Evolutionary conservation across 2,797 vertebrate species (phyloP).

Genomic region (Crenuchus spilurus): DNA sequence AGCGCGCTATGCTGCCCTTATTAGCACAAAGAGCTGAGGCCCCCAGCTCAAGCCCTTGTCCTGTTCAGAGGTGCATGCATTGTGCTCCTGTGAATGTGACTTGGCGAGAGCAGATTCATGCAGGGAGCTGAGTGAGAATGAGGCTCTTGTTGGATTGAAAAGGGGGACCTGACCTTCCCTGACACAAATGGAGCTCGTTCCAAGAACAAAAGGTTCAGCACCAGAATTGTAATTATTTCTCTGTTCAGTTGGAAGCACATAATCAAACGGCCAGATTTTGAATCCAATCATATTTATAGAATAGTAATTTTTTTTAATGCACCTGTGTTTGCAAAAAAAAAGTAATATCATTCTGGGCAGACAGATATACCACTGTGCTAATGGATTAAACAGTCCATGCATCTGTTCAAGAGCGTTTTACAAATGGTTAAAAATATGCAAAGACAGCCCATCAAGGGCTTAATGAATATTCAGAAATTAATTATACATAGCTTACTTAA

Average conservation of each 20-base stretch:
- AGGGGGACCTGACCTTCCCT: slow-evolving; percentile 6
- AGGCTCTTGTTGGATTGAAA: slow-evolving; percentile 41
- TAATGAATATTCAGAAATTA: background rate
- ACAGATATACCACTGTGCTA: background rate
- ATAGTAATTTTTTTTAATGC: background rate
- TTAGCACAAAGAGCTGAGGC: slow-evolving; percentile 27
- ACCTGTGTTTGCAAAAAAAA: background rate
- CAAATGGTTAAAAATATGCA: background rate
- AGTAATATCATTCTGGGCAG: background rate
- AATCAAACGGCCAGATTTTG: slow-evolving; percentile 6
- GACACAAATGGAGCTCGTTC: slow-evolving; percentile 38
- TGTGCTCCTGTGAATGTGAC: slow-evolving; percentile 36
- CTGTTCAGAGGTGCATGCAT: slow-evolving; percentile 36
- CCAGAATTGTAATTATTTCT: slow-evolving; percentile 19
- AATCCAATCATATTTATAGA: background rate
- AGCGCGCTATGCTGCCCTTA: background rate
- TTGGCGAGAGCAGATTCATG: slow-evolving; percentile 37
- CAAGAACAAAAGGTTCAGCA: slow-evolving; percentile 24
- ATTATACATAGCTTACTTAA: slow-evolving; percentile 1
- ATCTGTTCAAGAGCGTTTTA: no score
- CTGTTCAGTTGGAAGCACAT: slow-evolving; percentile 18
- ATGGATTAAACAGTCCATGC: background rate
- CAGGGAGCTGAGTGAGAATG: slow-evolving; percentile 29
- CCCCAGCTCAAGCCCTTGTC: slow-evolving; percentile 30
- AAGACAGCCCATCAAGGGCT: background rate